phyloP scores from a whole-genome alignment of 2,888 invertebrate species.

The Temnothorax unifasciatus region DNA sequence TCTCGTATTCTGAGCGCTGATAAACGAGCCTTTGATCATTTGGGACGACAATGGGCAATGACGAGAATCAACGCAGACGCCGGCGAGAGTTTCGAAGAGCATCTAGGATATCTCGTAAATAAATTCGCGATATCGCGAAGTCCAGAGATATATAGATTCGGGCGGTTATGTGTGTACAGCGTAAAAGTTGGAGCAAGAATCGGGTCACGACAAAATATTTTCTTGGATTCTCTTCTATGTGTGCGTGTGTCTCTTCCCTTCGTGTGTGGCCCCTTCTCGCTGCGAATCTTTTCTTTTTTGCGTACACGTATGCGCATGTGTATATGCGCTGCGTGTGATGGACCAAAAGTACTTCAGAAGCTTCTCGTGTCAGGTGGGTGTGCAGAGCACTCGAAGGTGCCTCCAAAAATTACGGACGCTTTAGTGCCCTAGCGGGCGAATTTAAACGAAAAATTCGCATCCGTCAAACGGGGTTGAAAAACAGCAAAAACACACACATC shows the following conservation, averaged over 20 bases:
- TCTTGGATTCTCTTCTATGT: slow-evolving; percentile 46
- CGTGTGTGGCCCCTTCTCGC: background rate
- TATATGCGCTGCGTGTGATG: slow-evolving; percentile 9
- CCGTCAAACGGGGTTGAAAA: slow-evolving; percentile 14
- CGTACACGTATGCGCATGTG: background rate
- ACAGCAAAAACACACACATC: slow-evolving; percentile 8
- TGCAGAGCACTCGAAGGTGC: slow-evolving; percentile 70
- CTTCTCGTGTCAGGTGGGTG: slow-evolving; percentile 69
- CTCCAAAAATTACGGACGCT: slow-evolving; percentile 68
- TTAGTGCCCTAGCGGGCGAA: slow-evolving; percentile 52
- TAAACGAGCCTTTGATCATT: slow-evolving; percentile 55
- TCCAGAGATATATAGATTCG: slow-evolving; percentile 36
- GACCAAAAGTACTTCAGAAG: slow-evolving; percentile 62
- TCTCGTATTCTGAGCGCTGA: background rate
- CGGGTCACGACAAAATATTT: slow-evolving; percentile 72
- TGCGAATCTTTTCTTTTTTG: slow-evolving; percentile 23
- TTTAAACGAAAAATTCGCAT: slow-evolving; percentile 57
- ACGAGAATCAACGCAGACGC: slow-evolving; percentile 65
- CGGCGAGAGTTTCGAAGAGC: slow-evolving; percentile 55
- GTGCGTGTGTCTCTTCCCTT: no score
- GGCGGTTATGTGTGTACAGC: slow-evolving; percentile 39
- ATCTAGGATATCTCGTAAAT: slow-evolving; percentile 62
- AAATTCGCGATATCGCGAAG: slow-evolving; percentile 76
- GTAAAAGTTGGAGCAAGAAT: slow-evolving; percentile 64
- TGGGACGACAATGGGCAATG: slow-evolving; percentile 74